phyloP scores from a whole-genome alignment of 2,797 vertebrate species.

The Siniperca undulata region DNA sequence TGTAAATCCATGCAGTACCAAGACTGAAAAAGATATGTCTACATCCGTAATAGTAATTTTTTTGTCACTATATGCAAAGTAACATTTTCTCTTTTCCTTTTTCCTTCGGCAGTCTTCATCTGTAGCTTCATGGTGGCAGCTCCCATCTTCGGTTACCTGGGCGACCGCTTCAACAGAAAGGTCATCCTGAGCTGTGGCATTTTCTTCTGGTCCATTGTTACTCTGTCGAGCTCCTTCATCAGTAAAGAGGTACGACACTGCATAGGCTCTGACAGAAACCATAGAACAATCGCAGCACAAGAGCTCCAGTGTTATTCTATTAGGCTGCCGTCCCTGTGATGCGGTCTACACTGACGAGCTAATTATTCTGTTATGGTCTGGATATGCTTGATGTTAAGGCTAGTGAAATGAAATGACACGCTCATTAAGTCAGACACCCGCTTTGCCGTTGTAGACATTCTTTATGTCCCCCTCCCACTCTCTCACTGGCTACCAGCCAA shows the following conservation, averaged over 20 bases:
- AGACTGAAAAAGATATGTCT: neutral
- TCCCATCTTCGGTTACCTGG: slow-evolving; percentile 94
- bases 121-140: slow-evolving; percentile 93
- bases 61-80: slow-evolving; percentile 19
- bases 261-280: neutral
- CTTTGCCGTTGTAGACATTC: slow-evolving; percentile 58
- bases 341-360: slow-evolving; percentile 26
- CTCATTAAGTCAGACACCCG: slow-evolving; percentile 66
- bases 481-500: slow-evolving; percentile 64
- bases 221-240: slow-evolving; percentile 91
- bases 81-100: slow-evolving; percentile 26
- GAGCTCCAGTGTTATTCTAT: slow-evolving; percentile 28
- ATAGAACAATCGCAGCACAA: neutral
- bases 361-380: slow-evolving; percentile 66
- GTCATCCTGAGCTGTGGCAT: slow-evolving; percentile 90
- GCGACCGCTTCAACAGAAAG: slow-evolving; percentile 94
- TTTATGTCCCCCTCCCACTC: slow-evolving; percentile 30
- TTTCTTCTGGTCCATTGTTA: slow-evolving; percentile 90
- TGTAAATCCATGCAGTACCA: no score
- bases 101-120: slow-evolving; percentile 88
- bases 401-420: slow-evolving; percentile 76
- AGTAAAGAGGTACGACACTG: slow-evolving; percentile 73
- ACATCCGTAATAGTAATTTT: neutral
- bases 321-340: slow-evolving; percentile 24
- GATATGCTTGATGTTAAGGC: slow-evolving; percentile 71